Evolutionary conservation across 2,888 invertebrate species (phyloP), one percentile per base, ranked within the genome.

Genomic region (Drosophila vallismaia): DNA sequence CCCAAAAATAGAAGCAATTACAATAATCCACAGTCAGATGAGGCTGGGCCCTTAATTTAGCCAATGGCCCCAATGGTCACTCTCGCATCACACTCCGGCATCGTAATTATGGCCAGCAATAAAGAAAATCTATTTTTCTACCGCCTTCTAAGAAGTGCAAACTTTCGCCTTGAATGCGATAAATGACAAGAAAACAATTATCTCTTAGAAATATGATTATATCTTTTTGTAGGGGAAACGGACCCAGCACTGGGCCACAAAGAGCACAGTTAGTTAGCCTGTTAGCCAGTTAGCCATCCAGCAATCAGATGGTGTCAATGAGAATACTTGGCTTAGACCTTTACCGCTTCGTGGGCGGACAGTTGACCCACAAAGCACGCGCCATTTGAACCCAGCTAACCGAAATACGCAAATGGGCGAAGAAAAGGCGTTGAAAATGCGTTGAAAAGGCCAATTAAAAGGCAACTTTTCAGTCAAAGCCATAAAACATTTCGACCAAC

Each of bases 321-420:
- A 31, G 52, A 44, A 49, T 49, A 29, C 48, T 31, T 10, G 42
- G n/a, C 52, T 26, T 19, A 24, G 50, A 36, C 14, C 29, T 29
- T 49, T 33, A 31, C 10, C 26, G 14, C 24, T 29, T 33, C n/a
- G 5, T 28, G 14, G 46, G 36, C 63, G 53, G 71, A 69, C 57
- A 74, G 63, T 66, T 84, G 80, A 84, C 84, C 84, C 85, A 88
- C 75, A 77, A 79, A 79, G 59, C 78, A 88, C 70, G 80, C 77
- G 84, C 80, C 83, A 86, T 84, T 77, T 88, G 84, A 88, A 86
- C 84, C 64, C 77, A 70, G 51, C 86, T 84, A 74, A 83, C 79
- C 84, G 81, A 69, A 72, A 72, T 85, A 80, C 80, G 80, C 86
- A 86, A 85, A 86, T 42, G 80, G 86, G 77, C 74, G 55, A 51